These are phyloP conservation scores for Catostomus latipinnis DNA, from an alignment of 2,797 vertebrate species.

Conservation along the genomic window DNA sequence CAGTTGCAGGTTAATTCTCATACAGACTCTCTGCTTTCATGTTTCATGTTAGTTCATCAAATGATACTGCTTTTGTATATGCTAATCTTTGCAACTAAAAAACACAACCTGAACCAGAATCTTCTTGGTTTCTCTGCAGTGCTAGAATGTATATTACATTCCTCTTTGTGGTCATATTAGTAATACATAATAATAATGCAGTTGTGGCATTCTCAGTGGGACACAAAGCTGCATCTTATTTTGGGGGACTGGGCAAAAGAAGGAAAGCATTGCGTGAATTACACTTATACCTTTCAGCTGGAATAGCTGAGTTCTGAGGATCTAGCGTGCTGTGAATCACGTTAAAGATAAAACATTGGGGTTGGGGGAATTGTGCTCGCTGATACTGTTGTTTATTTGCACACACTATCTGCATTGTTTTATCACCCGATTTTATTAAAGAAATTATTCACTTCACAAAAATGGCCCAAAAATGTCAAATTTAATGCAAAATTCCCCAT, in stretches of 20 bases:
- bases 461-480: no score
- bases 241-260: conserved; percentile 49
- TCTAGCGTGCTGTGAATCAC: conserved; percentile 31
- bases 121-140: conserved; percentile 54
- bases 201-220: conserved; percentile 54
- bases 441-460: no score
- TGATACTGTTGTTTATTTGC: no score
- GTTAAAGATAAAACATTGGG: not conserved
- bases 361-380: no score
- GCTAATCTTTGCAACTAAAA: conserved; percentile 49
- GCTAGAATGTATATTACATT: conserved; percentile 60
- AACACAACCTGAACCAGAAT: conserved; percentile 44
- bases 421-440: no score
- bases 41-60: conserved; percentile 37
- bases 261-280: conserved; percentile 57
- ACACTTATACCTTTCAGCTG: conserved; percentile 60
- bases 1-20: conserved; percentile 34
- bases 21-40: conserved; percentile 3
- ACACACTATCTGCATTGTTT: no score
- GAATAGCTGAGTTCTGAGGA: conserved; percentile 19
- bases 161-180: conserved; percentile 63
- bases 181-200: conserved; percentile 59
- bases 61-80: conserved; percentile 36
- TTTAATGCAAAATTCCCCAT: no score
- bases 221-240: conserved; percentile 67